A percentile compares a stretch with the other conserved stretches of the same genome.
Evolutionary conservation across 2,113 vertebrate species (phyloP).

Genomic region (Physeter macrocephalus): DNA sequence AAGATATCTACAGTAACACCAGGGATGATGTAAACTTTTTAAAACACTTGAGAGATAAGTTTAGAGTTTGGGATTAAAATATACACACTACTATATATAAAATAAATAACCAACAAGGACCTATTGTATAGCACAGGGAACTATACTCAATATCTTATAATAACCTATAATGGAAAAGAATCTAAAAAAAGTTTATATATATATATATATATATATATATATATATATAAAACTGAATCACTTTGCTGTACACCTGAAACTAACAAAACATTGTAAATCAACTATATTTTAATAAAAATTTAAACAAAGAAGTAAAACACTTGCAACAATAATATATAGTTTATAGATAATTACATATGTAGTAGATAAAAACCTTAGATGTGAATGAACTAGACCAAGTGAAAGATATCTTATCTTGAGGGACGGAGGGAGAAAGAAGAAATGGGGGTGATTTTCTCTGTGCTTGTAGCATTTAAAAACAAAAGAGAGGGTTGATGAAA

Average conservation of each 20-base stretch:
- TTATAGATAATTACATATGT: neutral
- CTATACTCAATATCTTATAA: neutral
- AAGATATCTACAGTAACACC: neutral
- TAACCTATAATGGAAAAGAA: neutral
- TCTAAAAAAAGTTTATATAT: neutral
- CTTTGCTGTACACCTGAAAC: neutral
- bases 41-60: neutral
- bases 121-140: neutral
- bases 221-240: neutral
- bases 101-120: neutral
- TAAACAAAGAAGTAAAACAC: neutral
- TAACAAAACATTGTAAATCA: neutral
- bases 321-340: neutral
- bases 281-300: neutral
- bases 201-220: neutral
- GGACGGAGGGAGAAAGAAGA: neutral
- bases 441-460: neutral
- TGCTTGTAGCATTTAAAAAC: neutral
- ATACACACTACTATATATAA: neutral
- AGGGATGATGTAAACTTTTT: neutral
- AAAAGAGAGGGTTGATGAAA: neutral
- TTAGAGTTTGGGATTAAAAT: neutral
- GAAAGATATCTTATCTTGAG: neutral
- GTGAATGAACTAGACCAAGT: neutral
- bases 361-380: neutral